Percentiles rank a stretch among this genome's conserved stretches.
These are phyloP conservation scores for Oriolus oriolus DNA, from an alignment of 2,113 vertebrate species.

Conservation along the genomic window DNA sequence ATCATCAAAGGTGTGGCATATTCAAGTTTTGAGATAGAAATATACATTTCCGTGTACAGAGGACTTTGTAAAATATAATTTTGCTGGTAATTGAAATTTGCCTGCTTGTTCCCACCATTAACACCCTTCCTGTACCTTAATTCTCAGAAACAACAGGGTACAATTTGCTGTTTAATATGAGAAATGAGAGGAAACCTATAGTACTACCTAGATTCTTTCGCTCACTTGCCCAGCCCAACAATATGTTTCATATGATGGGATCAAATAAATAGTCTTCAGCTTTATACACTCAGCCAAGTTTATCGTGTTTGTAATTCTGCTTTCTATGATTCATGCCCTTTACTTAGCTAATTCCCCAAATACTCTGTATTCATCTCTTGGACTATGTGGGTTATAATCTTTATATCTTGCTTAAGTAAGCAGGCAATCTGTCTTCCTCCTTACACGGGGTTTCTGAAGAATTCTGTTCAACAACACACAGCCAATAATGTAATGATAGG, in stretches of 20 bases:
- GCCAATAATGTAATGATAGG: background rate
- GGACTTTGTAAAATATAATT: background rate
- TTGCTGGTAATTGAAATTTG: background rate
- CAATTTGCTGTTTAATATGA: background rate
- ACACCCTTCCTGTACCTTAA: background rate
- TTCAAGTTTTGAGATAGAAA: background rate
- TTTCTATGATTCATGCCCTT: background rate
- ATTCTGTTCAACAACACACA: background rate
- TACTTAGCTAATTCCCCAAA: background rate
- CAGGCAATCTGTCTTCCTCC: background rate
- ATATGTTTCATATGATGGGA: background rate
- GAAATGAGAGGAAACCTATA: background rate
- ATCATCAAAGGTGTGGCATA: background rate
- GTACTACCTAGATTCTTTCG: background rate
- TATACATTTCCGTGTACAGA: background rate
- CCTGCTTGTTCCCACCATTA: background rate
- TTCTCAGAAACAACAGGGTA: background rate
- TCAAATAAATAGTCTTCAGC: background rate
- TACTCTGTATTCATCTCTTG: background rate
- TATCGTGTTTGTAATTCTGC: background rate
- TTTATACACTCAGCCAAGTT: background rate
- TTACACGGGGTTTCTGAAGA: background rate
- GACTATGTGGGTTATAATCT: background rate
- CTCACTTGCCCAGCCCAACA: background rate
- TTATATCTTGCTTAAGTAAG: background rate